Evolutionary conservation across 1,140 invertebrate species (phyloP), one percentile per base, ranked within the genome.

Genomic region (Helicorthomorpha holstii): DNA sequence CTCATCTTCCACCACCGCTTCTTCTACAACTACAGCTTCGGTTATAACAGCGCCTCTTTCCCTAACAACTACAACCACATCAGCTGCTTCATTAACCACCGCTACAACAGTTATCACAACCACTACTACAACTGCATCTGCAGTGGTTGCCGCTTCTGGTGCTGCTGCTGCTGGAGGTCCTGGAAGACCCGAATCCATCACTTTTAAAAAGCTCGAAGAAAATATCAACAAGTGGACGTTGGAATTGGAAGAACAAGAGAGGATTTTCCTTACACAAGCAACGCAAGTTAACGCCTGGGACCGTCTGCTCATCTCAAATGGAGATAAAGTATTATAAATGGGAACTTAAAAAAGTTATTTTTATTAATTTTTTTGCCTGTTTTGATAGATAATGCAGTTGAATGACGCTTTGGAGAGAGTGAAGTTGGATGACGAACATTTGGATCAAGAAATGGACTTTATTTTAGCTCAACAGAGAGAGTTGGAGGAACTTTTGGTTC

Each of bases 211-310:
- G 62, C 65, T 96, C 22, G 89, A 96, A 67, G 91, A 96, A 60
- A 76, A 78, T 1, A 90, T 95, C 45, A 96, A 95, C 63, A 95
- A 96, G 66, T 98, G 91, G 90, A 91, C 85, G 0, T 63, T 86
- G 16, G 90, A 95, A 61, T 68, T 96, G 14, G 86, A 93, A 60
- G 87, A 94, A 57, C 90, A 95, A 63, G 92, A 95, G 63, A 88
- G 85, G 64, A 75, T 82, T 1, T 96, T 96, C 65, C 79, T 92
- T 38, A 85, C 90, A 64, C 91, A 96, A 69, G 90, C 91, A 1
- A 86, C 84, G 10, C 85, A 94, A 68, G 80, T 96, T 19, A 96
- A 95, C 66, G 82, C 83, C 4, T 96, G 92, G 90, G 92, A 97
- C 64, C 77, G 82, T 59, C 70, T 93, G 2, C 72, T 96, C 1